Conservation (phyloP, 2,797 vertebrate genomes). For the Oreortyx pictus region DNA sequence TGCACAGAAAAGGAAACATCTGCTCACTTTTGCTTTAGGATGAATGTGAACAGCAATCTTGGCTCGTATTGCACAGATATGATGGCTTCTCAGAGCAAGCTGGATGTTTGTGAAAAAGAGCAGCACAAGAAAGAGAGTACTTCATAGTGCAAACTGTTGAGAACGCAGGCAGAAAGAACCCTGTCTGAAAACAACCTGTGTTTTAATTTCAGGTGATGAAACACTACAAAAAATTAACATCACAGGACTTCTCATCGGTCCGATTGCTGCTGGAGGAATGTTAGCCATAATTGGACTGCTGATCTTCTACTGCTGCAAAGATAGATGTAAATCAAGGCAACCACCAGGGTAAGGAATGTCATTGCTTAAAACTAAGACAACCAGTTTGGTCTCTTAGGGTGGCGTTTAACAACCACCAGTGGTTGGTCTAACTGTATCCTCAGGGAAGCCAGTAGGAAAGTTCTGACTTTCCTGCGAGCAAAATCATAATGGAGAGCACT, state of each 20-base stretch:
- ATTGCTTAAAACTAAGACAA: neutral
- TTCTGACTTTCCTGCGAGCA: neutral
- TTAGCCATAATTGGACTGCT: slow-evolving; percentile 84
- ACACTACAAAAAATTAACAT: slow-evolving; percentile 83
- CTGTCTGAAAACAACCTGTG: neutral
- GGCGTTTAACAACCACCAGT: neutral
- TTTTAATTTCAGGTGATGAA: slow-evolving; percentile 77
- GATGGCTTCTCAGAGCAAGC: neutral
- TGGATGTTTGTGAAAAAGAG: neutral
- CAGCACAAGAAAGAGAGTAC: neutral
- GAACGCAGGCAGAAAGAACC: neutral
- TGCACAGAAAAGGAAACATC: neutral
- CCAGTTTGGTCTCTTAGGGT: neutral
- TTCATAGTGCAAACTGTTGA: neutral
- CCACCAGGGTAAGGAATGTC: slow-evolving; percentile 81
- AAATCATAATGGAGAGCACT: neutral
- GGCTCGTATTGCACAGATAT: neutral
- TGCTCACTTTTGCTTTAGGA: neutral
- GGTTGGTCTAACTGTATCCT: neutral
- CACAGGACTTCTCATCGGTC: slow-evolving; percentile 88
- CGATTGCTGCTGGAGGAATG: slow-evolving; percentile 85
- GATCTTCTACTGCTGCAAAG: slow-evolving; percentile 89
- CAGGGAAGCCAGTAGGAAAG: neutral
- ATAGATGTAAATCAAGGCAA: slow-evolving; percentile 79
- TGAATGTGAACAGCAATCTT: neutral